Base-by-base conservation (phyloP, 2,888 invertebrate species). In the Steromphala cineraria region DNA sequence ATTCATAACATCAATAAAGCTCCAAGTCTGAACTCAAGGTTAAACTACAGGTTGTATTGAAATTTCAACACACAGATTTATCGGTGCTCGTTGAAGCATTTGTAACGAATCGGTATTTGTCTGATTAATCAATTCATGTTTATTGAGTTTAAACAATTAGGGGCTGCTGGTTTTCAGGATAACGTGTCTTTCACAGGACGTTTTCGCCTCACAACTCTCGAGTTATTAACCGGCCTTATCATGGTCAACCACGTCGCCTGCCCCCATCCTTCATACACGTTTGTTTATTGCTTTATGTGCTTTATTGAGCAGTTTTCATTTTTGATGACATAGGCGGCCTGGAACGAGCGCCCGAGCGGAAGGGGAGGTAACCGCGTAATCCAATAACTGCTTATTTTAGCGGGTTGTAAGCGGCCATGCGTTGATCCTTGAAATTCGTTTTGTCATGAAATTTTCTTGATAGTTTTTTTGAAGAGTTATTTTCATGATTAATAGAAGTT, bases 281-380 rank as follows among this genome's bases (percentile, higher is more conserved):
- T 71, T 17, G 13, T 71, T 71, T 71, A 71, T 71, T 71, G 71
- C 71, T 24, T 71, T 17, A 71, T 13, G 31, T 36, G 36, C 36
- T 71, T 71, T 31, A 71, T 71, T 40, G 71, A 71, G 71, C 31
- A 40, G 71, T 71, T 71, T 71, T 71, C 71, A 71, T 71, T 71
- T 71, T 36, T 40, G 40, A 36, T 71, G 71, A 71, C 71, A 71
- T 10, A 71, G 71, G 71, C 31, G 71, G 36, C 71, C 71, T 31
- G 71, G 71, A 31, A 10, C 31, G 71, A 21, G 40, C 71, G 10
- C 40, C 36, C 17, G 71, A 71, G 36, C 71, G 71, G 31, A 71
- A 71, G 71, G 46, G 71, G 71, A 71, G 31, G 36, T 36, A 36
- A 36, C 40, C 40, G 36, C 28, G 36, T 40, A 71, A 71, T 71